Base-by-base conservation (phyloP, 2,888 invertebrate species). In the Aleiodes testaceus region DNA sequence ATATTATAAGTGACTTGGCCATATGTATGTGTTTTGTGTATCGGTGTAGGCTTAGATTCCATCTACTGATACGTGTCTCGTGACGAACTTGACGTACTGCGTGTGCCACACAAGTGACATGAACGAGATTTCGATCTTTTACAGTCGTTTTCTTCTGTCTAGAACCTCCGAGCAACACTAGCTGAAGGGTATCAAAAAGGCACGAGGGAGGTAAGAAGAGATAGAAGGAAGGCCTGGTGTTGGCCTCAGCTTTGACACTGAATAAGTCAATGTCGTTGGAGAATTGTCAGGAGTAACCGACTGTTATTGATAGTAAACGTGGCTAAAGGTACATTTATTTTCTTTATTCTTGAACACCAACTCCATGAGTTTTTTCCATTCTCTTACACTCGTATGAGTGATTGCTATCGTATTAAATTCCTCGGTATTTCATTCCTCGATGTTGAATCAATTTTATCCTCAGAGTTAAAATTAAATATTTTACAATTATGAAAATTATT, bases 261-360 rank as follows among this genome's bases (percentile, higher is more conserved):
- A 72, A 79, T 78, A 80, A 78, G 76, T 75, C 76, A 64, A 76
- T 79, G 78, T 78, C 79, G 66, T 18, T 64, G 70, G 65, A 50
- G 55, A 55, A 63, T 70, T 67, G 67, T 67, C 53, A 53, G 45
- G 42, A 11, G 68, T 47, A 50, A 30, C 73, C 75, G 70, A 71
- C 49, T 50, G 59, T 70, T 70, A 70, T 71, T 61, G 66, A 71
- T 66, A 66, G 44, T 72, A 72, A 68, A 61, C 20, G 3, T 50
- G 49, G 36, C 4, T 61, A 61, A 30, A 69, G 49, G 7, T 22
- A 22, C 61, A 69, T 69, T 47, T 36, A 69, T 59, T 47, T 49
- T 49, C 36, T 20, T 63, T 42, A 47, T 67, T 18, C 30, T 22
- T 12, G 26, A 26, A 26, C 26, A 53, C 22, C 49, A 36, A n/a